Evolutionary conservation across 2,888 invertebrate species (phyloP).

Genomic region (Aspidapion aeneum): DNA sequence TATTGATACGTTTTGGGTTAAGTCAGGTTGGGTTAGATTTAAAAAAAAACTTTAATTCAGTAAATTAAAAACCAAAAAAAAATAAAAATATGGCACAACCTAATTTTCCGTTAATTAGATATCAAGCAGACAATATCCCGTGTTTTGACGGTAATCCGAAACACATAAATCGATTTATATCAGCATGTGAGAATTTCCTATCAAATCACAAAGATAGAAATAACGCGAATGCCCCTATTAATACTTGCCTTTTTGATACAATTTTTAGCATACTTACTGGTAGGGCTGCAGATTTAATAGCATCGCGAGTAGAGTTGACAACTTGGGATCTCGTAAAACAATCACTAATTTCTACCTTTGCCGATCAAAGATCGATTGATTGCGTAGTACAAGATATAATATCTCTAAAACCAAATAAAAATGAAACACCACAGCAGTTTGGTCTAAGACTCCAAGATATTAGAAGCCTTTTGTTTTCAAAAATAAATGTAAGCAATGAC

Average conservation of each 20-base stretch:
- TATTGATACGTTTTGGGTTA: too few relatives aligned
- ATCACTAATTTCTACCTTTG: background rate
- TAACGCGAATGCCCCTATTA: background rate
- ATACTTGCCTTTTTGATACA: conserved; percentile 7
- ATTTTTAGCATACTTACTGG: conserved; percentile 9
- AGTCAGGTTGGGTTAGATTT: too few relatives aligned
- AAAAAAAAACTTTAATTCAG: too few relatives aligned
- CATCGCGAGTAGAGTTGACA: conserved; percentile 5
- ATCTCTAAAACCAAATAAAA: conserved; percentile 3
- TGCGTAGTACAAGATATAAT: conserved; percentile 11
- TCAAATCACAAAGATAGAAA: conserved; percentile 6
- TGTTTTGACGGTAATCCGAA: too few relatives aligned
- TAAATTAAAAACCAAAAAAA: too few relatives aligned
- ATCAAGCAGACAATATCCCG: too few relatives aligned
- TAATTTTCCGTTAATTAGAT: too few relatives aligned
- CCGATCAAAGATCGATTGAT: conserved; percentile 13
- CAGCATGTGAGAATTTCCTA: conserved; percentile 8
- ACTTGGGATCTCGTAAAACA: background rate
- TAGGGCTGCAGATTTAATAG: conserved; percentile 10
- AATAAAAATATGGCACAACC: too few relatives aligned
- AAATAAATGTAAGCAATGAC: conserved; percentile 6
- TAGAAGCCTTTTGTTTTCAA: conserved; percentile 11
- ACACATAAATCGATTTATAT: too few relatives aligned
- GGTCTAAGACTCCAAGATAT: conserved; percentile 9
- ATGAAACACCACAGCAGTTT: conserved; percentile 7